Percentiles rank a stretch among this genome's conserved stretches.
Conservation (phyloP, 2,113 vertebrate genomes). For the Nerophis lumbriciformis region DNA sequence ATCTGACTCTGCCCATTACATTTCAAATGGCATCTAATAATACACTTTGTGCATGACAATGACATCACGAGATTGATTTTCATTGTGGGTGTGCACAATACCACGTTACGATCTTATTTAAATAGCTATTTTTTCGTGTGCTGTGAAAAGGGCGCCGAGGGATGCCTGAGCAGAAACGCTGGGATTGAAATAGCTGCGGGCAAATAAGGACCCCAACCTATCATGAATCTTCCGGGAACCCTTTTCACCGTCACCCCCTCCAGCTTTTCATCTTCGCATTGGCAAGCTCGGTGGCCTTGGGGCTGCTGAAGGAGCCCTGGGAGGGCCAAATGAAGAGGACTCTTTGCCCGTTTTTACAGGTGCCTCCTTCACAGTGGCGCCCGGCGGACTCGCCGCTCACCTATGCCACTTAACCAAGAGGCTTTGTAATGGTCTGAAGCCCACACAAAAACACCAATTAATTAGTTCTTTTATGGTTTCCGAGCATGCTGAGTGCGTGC, state of each 20-base stretch:
- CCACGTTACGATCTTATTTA: constrained; percentile 19
- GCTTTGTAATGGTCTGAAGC: constrained; percentile 21
- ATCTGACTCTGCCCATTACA: constrained; percentile 5
- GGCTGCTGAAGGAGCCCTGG: constrained; percentile 25
- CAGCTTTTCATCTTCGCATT: constrained; percentile 28
- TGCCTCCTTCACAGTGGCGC: constrained; percentile 44
- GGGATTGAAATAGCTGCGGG: constrained; percentile 43
- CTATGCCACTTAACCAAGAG: constrained; percentile 33
- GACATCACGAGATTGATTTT: constrained; percentile 15
- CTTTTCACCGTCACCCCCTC: constrained; percentile 41
- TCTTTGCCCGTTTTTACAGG: constrained; percentile 56
- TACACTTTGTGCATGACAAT: constrained; percentile 14
- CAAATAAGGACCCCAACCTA: constrained; percentile 31
- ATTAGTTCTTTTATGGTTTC: constrained; percentile 64
- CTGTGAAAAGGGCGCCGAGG: background rate
- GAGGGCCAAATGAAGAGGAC: constrained; percentile 51
- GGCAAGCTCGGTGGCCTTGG: constrained; percentile 53
- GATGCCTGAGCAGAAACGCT: constrained; percentile 11
- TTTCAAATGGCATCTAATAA: constrained; percentile 9
- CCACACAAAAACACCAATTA: constrained; percentile 42
- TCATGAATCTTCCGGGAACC: constrained; percentile 44
- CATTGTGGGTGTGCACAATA: constrained; percentile 8
- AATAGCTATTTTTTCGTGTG: constrained; percentile 9
- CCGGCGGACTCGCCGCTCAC: constrained; percentile 32
- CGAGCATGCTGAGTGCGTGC: constrained; percentile 48